Evolutionary conservation across 2,113 vertebrate species (phyloP).

Genomic region (Engystomops pustulosus): DNA sequence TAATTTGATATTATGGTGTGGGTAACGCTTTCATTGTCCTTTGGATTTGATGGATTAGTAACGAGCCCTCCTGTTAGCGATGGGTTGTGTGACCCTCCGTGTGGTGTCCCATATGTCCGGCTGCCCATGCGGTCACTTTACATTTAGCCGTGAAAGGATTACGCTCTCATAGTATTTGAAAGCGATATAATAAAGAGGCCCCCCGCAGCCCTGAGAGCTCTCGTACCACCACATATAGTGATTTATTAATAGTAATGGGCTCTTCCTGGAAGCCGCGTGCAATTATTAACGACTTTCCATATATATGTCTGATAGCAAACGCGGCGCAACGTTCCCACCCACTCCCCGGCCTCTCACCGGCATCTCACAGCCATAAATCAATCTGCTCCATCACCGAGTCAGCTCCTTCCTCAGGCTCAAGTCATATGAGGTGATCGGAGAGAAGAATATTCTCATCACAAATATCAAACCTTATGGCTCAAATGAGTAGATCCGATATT

Average conservation of each 20-base stretch:
- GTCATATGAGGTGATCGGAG: neutral
- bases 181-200: slow-evolving; percentile 32
- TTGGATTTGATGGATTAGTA: no score
- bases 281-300: slow-evolving; percentile 7
- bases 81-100: no score
- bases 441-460: no score
- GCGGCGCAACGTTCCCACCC: slow-evolving; percentile 6
- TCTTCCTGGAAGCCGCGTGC: slow-evolving; percentile 31
- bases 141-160: slow-evolving; percentile 34
- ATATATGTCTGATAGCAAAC: slow-evolving; percentile 8
- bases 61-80: no score
- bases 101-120: neutral
- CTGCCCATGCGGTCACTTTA: slow-evolving; percentile 37
- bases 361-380: neutral
- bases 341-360: neutral
- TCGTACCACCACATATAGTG: slow-evolving; percentile 29
- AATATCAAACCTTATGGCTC: no score
- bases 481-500: no score
- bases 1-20: no score
- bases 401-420: neutral
- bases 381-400: no score
- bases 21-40: no score
- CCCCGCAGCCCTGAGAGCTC: slow-evolving; percentile 21
- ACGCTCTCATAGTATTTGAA: slow-evolving; percentile 32
- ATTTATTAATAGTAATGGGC: slow-evolving; percentile 48